Evolutionary conservation across 1,140 invertebrate genomes (phyloP).

Genomic region (Microplitis demolitor): DNA sequence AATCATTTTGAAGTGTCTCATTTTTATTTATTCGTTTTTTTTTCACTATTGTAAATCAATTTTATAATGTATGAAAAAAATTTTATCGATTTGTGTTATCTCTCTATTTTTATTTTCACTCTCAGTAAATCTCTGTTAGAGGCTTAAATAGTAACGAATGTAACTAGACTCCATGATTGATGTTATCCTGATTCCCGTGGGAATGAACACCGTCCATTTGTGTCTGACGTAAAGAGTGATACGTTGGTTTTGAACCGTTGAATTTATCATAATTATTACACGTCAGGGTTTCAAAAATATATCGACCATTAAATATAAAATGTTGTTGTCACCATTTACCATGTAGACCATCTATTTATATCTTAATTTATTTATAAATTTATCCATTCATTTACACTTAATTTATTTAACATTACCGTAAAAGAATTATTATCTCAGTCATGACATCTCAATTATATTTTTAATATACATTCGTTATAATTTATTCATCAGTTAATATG

Average conservation of each 20-base stretch:
- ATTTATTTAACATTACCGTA: neutral
- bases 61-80: too few relatives aligned
- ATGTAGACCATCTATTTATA: too few relatives aligned
- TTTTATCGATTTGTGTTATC: neutral
- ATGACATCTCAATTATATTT: too few relatives aligned
- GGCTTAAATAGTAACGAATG: slow-evolving; percentile 21
- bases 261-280: slow-evolving; percentile 4
- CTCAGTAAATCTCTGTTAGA: neutral
- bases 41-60: too few relatives aligned
- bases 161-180: slow-evolving; percentile 22
- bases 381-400: neutral
- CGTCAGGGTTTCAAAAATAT: neutral
- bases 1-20: too few relatives aligned
- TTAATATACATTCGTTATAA: neutral
- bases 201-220: slow-evolving; percentile 4
- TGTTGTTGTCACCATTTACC: too few relatives aligned
- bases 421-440: too few relatives aligned
- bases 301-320: too few relatives aligned
- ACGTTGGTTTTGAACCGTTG: neutral
- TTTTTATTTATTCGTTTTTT: too few relatives aligned
- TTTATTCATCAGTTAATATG: neutral
- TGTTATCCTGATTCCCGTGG: neutral
- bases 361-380: too few relatives aligned
- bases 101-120: too few relatives aligned
- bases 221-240: neutral